A percentile compares a stretch with the other conserved stretches of the same genome.
These are phyloP conservation scores for Acanthopagrus latus DNA, from an alignment of 2,797 vertebrate species.

Conservation along the genomic window DNA sequence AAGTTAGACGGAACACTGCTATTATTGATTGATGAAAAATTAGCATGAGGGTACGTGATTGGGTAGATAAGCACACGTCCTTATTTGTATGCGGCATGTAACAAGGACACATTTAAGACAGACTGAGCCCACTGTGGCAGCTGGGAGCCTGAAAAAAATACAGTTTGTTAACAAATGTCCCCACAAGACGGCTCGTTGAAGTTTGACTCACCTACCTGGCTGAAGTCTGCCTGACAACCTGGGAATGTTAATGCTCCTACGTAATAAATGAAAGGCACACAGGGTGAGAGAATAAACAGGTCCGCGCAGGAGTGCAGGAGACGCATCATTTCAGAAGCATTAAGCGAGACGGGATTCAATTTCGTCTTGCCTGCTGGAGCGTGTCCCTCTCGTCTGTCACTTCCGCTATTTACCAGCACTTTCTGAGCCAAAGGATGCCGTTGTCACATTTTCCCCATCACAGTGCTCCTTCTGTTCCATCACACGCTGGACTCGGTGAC, in stretches of 20 bases:
- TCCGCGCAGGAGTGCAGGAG: conserved; percentile 67
- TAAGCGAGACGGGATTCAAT: conserved; percentile 77
- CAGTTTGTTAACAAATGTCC: background rate
- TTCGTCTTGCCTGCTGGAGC: conserved; percentile 68
- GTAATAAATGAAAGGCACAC: conserved; percentile 66
- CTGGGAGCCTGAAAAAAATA: too few species aligned
- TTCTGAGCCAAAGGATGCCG: conserved; percentile 44
- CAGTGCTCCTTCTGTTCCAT: conserved; percentile 34
- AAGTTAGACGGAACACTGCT: background rate
- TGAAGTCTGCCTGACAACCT: conserved; percentile 34
- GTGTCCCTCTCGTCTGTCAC: conserved; percentile 72
- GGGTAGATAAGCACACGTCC: background rate
- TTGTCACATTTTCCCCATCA: conserved; percentile 48
- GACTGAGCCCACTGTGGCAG: background rate
- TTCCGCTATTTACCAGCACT: conserved; percentile 56
- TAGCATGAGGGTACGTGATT: background rate
- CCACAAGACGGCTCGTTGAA: background rate
- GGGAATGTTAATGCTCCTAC: conserved; percentile 32
- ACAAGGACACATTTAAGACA: background rate
- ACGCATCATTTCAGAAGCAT: conserved; percentile 78
- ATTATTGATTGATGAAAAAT: conserved; percentile 8
- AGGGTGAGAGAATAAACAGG: conserved; percentile 65
- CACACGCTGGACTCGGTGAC: conserved; percentile 48
- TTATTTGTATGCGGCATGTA: background rate
- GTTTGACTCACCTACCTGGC: background rate